Conservation (phyloP, 2,113 vertebrate species). For the Oophaga pumilio region DNA sequence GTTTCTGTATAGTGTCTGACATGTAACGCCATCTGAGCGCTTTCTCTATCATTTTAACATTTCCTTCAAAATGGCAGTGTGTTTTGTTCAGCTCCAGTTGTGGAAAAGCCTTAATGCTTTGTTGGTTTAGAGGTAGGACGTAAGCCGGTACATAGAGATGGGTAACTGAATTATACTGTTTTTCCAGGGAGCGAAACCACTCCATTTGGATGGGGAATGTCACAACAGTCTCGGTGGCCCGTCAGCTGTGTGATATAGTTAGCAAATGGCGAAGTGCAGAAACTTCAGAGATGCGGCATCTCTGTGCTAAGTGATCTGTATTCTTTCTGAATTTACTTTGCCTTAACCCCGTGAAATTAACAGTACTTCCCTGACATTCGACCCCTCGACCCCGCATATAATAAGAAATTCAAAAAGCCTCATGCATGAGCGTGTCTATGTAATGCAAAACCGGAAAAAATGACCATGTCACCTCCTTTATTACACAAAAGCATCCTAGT, state of each 20-base stretch:
- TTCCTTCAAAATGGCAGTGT: slow-evolving; percentile 76
- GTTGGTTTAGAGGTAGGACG: slow-evolving; percentile 65
- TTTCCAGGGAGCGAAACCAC: slow-evolving; percentile 78
- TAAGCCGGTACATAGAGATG: slow-evolving; percentile 59
- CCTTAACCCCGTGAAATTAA: slow-evolving; percentile 99
- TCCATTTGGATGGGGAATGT: slow-evolving; percentile 79
- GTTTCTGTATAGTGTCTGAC: slow-evolving; percentile 74
- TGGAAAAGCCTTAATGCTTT: slow-evolving; percentile 71
- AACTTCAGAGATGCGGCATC: slow-evolving; percentile 85
- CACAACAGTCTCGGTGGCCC: slow-evolving; percentile 88
- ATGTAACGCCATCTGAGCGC: slow-evolving; percentile 73
- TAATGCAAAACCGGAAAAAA: slow-evolving; percentile 89
- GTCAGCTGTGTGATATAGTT: slow-evolving; percentile 91
- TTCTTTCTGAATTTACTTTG: slow-evolving; percentile 97
- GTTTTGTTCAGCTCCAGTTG: slow-evolving; percentile 73
- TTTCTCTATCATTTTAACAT: slow-evolving; percentile 69
- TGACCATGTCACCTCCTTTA: slow-evolving; percentile 88
- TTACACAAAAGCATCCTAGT: slow-evolving; percentile 85
- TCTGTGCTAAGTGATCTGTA: slow-evolving; percentile 99
- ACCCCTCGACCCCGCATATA: slow-evolving; percentile 91
- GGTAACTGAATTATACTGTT: slow-evolving; percentile 70
- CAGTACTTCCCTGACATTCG: slow-evolving; percentile 94
- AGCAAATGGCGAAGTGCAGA: slow-evolving; percentile 87
- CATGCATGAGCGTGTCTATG: slow-evolving; percentile 96
- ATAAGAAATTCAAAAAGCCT: slow-evolving; percentile 98